Evolutionary conservation across 2,888 invertebrate genomes (phyloP).

Genomic region (Harpalus rufipes): DNA sequence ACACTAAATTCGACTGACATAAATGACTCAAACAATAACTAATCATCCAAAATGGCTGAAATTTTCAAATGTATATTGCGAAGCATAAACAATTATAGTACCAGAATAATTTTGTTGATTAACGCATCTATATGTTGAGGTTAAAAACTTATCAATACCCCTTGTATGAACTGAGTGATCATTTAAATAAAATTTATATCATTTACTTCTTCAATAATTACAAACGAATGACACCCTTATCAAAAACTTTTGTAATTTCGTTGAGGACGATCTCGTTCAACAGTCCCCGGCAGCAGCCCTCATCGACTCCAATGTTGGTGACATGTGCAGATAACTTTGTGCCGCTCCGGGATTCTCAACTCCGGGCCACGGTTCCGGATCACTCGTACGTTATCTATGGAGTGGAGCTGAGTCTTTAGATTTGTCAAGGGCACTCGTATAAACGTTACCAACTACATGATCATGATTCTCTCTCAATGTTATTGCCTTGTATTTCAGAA

Average conservation of each 20-base stretch:
- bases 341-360: background rate
- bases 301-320: slow-evolving; percentile 39
- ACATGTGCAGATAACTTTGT: slow-evolving; percentile 59
- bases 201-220: slow-evolving; percentile 14
- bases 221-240: background rate
- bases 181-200: background rate
- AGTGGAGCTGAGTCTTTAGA: slow-evolving; percentile 39
- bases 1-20: no score
- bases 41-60: no score
- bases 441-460: slow-evolving; percentile 19
- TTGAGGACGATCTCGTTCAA: background rate
- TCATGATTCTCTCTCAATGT: slow-evolving; percentile 12
- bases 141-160: no score
- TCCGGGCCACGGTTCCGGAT: background rate
- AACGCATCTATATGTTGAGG: no score
- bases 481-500: background rate
- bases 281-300: slow-evolving; percentile 20
- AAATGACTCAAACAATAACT: no score
- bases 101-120: no score
- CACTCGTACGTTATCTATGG: slow-evolving; percentile 56
- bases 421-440: slow-evolving; percentile 44
- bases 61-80: no score
- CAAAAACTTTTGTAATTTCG: background rate
- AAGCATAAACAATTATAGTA: no score
- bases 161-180: no score